Base-by-base conservation (phyloP, 2,888 invertebrate species). In the Trachelus iudaicus region DNA sequence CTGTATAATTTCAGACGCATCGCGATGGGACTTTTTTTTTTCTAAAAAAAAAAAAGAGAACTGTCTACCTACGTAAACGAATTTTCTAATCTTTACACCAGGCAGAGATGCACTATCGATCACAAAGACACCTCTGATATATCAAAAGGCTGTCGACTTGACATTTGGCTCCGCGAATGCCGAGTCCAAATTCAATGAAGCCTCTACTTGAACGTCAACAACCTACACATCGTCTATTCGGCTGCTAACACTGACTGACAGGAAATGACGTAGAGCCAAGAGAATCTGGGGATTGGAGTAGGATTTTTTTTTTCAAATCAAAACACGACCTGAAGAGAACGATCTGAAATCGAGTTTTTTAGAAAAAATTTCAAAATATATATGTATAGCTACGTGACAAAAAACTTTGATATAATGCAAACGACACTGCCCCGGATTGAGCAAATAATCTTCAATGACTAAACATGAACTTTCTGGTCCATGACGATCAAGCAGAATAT, bases 201-300 rank as follows among this genome's bases (percentile, higher is more conserved):
- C 77, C 76, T 80, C 84, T 83, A 83, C 83, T 79, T 73, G 76
- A 76, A 83, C 83, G 83, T 81, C 85, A 88, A 89, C 88, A 87
- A 87, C 89, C 89, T 89, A 89, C 88, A 86, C 86, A 88, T 83
- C 83, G 80, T 88, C 89, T 89, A 77, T 79, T 87, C 85, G 87
- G 86, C 85, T 85, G 87, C 89, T 90, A 90, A 90, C 89, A 90
- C 85, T 87, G 85, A 90, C 84, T 88, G 87, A 89, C 86, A 88
- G 85, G 86, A 88, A 89, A 87, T 83, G 85, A 83, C 81, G 85
- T 84, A 85, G 84, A 82, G 83, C 86, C 87, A 82, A 82, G 86
- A 88, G 82, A 89, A 89, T 89, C 89, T 87, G 88, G 84, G 85
- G 85, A 83, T 83, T 83, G 56, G 40, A 30, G 35, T 35, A 74